A percentile compares a stretch with the other conserved stretches of the same genome.
phyloP scores from a whole-genome alignment of 2,888 invertebrate species.

The Pomacea canaliculata region DNA sequence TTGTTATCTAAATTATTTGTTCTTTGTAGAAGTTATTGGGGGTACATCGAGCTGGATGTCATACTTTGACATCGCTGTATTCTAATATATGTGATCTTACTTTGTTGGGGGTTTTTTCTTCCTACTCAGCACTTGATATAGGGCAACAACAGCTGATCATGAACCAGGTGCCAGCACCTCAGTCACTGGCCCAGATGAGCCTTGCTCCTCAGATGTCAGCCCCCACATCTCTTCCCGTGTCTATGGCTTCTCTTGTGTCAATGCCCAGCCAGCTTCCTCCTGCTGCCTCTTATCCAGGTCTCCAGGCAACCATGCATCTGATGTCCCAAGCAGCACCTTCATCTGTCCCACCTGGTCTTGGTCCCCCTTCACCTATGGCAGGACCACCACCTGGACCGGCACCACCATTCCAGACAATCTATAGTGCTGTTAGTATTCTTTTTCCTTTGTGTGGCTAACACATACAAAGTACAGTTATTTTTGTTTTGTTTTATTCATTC shows the following conservation, averaged over 20 bases:
- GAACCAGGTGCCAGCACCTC: constrained; percentile 25
- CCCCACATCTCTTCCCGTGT: constrained; percentile 6
- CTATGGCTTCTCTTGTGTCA: constrained; percentile 12
- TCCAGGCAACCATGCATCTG: constrained; percentile 32
- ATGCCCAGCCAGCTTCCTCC: constrained; percentile 15
- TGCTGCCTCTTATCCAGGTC: constrained; percentile 20
- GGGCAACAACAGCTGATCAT: constrained; percentile 35
- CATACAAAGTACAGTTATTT: neutral
- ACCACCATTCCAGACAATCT: constrained; percentile 9
- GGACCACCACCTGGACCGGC: constrained; percentile 6
- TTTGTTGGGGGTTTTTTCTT: too few relatives aligned
- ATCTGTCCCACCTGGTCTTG: constrained; percentile 24
- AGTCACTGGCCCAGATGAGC: constrained; percentile 29
- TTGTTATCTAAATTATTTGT: too few relatives aligned
- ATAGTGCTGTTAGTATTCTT: constrained; percentile 8
- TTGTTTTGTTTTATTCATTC: too few relatives aligned
- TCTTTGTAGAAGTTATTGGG: too few relatives aligned
- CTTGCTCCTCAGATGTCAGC: constrained; percentile 26
- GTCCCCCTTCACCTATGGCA: constrained; percentile 15
- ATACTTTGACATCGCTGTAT: too few relatives aligned
- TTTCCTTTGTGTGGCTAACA: neutral
- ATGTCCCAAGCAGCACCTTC: constrained; percentile 32
- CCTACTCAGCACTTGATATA: constrained; percentile 11
- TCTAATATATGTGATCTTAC: too few relatives aligned
- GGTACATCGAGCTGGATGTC: too few relatives aligned